Evolutionary conservation across 2,797 vertebrate genomes (phyloP), one percentile per base, ranked within the genome.

Genomic region (Lagocephalus sceleratus): DNA sequence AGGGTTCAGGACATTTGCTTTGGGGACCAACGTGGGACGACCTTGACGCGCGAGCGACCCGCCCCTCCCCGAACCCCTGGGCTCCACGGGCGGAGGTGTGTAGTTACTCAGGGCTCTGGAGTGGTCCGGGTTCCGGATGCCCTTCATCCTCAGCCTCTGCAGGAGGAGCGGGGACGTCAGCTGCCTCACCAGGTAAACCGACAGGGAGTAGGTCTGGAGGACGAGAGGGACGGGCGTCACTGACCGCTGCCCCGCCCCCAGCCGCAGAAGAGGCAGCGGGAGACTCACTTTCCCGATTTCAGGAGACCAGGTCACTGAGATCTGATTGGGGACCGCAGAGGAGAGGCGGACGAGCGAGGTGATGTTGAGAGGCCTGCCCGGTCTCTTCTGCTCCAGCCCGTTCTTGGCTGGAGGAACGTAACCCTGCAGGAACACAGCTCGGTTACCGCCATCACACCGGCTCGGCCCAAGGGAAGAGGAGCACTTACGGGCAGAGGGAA

Each of bases 81-180:
- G 4, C 14, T 1, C 3, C 2, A 40, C 39, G n/a, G 3, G 15
- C 4, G 20, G 10, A 21, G 4, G 1, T 21, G 5, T 26, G 15
- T 70, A 89, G 82, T 94, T 92, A 99, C 96, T 99, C 53, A 98
- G 87, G 8, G 97, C 97, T 91, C 97, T 93, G 76, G 97, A 99
- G 91, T 99, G 97, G 85, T 99, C 96, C 1, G 97, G 94, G 78
- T 98, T 99, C 80, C 97, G 86, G 84, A 98, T 97, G 63, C 95
- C 97, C 88, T 98, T 99, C 93, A 97, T 93, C 88, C 93, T 92
- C 64, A 99, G 90, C 74, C 97, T 94, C 85, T 99, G 96, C 67
- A 98, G 76, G 58, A 99, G 90, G 84, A 98, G 88, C 0, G 96
- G 93, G 3, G 96, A 99, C 0, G 96, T 99, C 60, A 99, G 92